Base-by-base conservation (phyloP, 2,113 vertebrate species). In the Sylvia atricapilla region DNA sequence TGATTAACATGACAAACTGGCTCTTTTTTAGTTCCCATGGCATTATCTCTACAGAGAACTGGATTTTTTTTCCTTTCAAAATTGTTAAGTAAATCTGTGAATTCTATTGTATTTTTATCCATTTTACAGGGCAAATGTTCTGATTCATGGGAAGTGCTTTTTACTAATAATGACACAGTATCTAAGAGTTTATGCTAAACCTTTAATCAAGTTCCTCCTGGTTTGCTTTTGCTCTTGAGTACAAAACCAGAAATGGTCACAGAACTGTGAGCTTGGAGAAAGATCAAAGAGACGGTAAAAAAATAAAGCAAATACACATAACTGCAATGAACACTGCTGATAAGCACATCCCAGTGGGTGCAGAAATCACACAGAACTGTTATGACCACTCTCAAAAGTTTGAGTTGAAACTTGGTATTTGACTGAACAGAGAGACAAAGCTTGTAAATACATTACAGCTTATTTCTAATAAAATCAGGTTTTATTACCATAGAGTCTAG, bases 1-100 rank as follows among this genome's bases (percentile, higher is more conserved):
- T 84, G 92, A 92, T 94, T 97, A 97, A 94, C 58, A 86, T 39
- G 69, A 59, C 64, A 80, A 70, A 96, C 81, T 56, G 77, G n/a
- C 49, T 93, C 67, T 83, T 85, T 83, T 67, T 86, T 56, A 62
- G 89, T 94, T 97, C 83, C 81, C 58, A 90, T 84, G 77, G 66
- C 77, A 94, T 91, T 89, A 90, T 91, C 83, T 49, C 68, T 60
- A 75, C 72, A 93, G 80, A 95, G 60, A 89, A 90, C 25, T 90
- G 35, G 37, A 50, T 53, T 73, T 43, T 90, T 96, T 93, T 90
- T 96, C 68, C 58, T 89, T 95, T 80, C 39, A 95, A 89, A 94
- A 96, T 84, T 87, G 63, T 31, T 93, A 92, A 92, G 46, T 74
- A 90, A 49, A 92, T 95, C 84, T 95, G 74, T 87, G 85, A 53